Evolutionary conservation across 2,797 vertebrate genomes (phyloP), one percentile per base, ranked within the genome.

Genomic region (Microctenopoma lineatum): DNA sequence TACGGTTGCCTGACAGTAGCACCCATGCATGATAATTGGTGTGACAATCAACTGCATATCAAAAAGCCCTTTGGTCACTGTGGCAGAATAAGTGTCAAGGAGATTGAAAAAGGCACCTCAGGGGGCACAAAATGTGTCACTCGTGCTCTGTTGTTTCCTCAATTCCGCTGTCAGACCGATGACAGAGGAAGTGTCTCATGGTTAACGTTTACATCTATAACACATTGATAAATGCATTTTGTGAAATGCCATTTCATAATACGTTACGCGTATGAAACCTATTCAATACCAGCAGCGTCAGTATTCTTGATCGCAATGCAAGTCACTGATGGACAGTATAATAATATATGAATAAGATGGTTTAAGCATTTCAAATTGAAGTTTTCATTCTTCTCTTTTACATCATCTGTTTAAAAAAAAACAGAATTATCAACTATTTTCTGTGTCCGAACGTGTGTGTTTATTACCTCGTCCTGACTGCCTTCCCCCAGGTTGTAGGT

Each of bases 391-490:
- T 39, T 1, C 11, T 12, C 3, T 11, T 13, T 13, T 12, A 39
- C 3, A 39, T 39, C 12, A 39, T 12, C 38, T 3, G 38, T 39
- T 39, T 11, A 39, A 39, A 15, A 5, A 53, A 14, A 10, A 21
- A 47, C 1, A 21, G n/a, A 27, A 51, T 27, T 4, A 48, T 15
- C 5, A 29, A 0, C 21, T 10, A 10, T 0, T 48, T 26, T 56
- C 45, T 65, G 45, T 39, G 36, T 41, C 44, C 26, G 47, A 32
- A 51, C 21, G 2, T 53, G 50, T 59, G 18, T 38, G 12, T 65
- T 71, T 70, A 84, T 65, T 93, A 99, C 98, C 94, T 96, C 94
- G 1, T 93, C 93, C 42, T n/a, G 42, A 16, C 42, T 7, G 42
- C 5, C 42, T 15, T 16, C 15, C 59, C 95, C 96, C 88, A 16